Base-by-base conservation (phyloP, 2,113 vertebrate species). In the Entelurus aequoreus region DNA sequence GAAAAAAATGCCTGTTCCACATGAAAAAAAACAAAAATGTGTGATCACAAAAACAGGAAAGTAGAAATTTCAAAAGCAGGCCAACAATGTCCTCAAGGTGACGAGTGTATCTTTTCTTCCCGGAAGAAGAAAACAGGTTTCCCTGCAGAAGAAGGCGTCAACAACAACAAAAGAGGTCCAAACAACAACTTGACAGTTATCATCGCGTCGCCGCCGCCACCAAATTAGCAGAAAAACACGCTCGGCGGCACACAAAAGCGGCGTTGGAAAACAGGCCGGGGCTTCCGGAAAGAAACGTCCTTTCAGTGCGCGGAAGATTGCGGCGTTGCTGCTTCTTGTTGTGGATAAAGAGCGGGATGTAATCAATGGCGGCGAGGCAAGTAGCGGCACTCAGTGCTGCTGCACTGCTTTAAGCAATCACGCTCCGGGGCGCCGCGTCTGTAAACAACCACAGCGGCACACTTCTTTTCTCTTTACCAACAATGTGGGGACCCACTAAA, bases 91-190 rank as follows among this genome's bases (percentile, higher is more conserved):
- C 28, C 28, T 28, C 1, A 0, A 28, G 28, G 28, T 28, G 1
- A 28, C 28, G 2, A 28, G 28, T 28, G 1, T 28, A 28, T 28
- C 28, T 28, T 28, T 28, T 28, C 51, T 65, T 69, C 55, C 63
- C 60, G 60, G 65, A 74, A 69, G 28, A 28, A 28, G 28, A 46
- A 46, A 46, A 46, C 12, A 77, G 56, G 60, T 63, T 75, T 68
- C 57, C 57, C 6, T 69, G 58, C 64, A 65, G 66, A 75, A 74
- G 66, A 60, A 54, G 53, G 28, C 28, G 28, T 2, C 4, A 28
- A 28, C 28, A 28, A 28, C 28, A 37, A 74, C 58, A 59, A 63
- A 74, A 69, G 35, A 67, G 28, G 28, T 28, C 28, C 28, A 28
- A 61, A 73, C 71, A 73, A 60, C 44, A 57, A 66, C 3, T 28